phyloP scores from a whole-genome alignment of 2,113 vertebrate genomes.

The Callithrix jacchus region DNA sequence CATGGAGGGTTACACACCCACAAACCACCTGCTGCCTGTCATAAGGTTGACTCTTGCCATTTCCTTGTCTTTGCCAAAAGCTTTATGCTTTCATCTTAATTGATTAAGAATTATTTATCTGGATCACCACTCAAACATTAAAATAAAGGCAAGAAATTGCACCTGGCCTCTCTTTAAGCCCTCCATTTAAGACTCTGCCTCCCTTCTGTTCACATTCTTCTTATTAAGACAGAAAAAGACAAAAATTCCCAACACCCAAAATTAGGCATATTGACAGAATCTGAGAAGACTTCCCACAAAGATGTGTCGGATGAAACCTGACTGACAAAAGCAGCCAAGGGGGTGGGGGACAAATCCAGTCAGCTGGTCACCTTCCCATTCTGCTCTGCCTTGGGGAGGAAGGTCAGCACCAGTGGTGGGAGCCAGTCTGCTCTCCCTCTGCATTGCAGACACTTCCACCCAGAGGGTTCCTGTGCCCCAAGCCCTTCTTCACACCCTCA shows the following conservation, averaged over 20 bases:
- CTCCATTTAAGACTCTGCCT: neutral
- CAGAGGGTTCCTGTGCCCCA: neutral
- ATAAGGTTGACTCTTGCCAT: neutral
- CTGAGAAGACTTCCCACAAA: neutral
- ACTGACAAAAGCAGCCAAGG: neutral
- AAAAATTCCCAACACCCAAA: neutral
- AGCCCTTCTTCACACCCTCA: neutral
- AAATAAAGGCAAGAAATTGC: neutral
- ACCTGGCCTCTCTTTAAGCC: neutral
- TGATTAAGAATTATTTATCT: neutral
- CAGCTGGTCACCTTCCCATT: no score
- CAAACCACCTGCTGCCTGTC: neutral
- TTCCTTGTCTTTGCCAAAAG: neutral
- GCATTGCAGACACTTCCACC: accelerated
- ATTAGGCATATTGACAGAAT: neutral
- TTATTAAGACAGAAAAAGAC: neutral
- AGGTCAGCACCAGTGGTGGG: no score
- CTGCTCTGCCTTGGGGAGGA: neutral
- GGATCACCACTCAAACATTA: neutral
- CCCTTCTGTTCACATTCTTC: neutral
- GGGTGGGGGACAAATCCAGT: neutral
- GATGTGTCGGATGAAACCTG: neutral
- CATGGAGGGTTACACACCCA: accelerated
- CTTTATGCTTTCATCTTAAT: neutral
- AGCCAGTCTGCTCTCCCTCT: neutral